These are phyloP conservation scores for Theocolax elegans DNA, from an alignment of 1,140 invertebrate genomes.

Conservation along the genomic window DNA sequence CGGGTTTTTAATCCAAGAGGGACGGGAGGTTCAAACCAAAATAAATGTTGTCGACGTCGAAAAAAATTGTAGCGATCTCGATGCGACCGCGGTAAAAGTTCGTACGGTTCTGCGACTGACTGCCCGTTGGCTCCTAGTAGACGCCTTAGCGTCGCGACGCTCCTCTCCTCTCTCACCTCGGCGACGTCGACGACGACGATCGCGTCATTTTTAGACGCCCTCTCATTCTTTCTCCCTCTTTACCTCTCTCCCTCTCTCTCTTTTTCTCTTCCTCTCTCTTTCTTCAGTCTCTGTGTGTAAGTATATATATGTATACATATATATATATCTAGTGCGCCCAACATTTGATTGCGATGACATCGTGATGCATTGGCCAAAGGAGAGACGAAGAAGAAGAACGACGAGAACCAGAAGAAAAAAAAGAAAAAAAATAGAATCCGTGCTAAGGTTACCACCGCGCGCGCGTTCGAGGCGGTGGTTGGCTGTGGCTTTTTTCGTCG, in stretches of 20 bases:
- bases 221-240: conserved; percentile 30
- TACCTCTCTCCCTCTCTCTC: neutral
- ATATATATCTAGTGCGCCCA: no score
- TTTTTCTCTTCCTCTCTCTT: neutral
- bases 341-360: no score
- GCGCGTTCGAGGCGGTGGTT: neutral
- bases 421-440: conserved; percentile 31
- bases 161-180: neutral
- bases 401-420: neutral
- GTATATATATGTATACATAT: no score
- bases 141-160: conserved; percentile 27
- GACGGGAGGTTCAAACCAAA: no score
- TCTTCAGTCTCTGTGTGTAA: neutral
- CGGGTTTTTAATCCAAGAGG: no score
- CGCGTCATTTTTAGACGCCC: conserved; percentile 43
- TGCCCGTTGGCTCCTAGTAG: conserved; percentile 34
- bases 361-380: neutral
- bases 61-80: conserved; percentile 28
- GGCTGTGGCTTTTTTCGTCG: conserved; percentile 13
- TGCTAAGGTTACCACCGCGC: conserved; percentile 38
- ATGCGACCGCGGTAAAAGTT: conserved; percentile 64
- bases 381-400: neutral
- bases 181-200: conserved; percentile 5
- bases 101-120: conserved; percentile 59
- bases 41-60: conserved; percentile 32